A percentile compares a stretch with the other conserved stretches of the same genome.
Conservation (phyloP, 1,140 invertebrate genomes). For the Diplogasteroides magnus region DNA sequence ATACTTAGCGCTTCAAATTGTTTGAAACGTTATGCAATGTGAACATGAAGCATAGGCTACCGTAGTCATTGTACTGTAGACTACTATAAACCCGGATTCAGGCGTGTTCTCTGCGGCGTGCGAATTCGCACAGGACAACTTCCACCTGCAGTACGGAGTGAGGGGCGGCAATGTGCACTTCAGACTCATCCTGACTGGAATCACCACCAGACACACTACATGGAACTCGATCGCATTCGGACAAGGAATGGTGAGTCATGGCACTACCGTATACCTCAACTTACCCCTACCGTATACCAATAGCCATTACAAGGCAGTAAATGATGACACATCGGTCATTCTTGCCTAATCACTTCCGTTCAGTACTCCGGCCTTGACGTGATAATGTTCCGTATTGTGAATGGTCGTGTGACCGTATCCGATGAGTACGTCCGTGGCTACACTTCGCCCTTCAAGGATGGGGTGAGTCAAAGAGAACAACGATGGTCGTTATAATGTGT, state of each 20-base stretch:
- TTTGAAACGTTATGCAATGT: too few species aligned
- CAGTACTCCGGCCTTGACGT: conserved; percentile 25
- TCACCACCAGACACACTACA: conserved; percentile 9
- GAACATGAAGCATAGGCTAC: too few species aligned
- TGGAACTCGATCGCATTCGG: conserved; percentile 27
- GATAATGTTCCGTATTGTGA: conserved; percentile 21
- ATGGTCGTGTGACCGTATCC: conserved; percentile 21
- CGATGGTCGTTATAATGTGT: neutral
- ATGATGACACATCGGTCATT: too few species aligned
- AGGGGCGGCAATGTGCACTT: conserved; percentile 21
- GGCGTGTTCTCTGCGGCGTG: conserved; percentile 4
- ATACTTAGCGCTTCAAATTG: too few species aligned
- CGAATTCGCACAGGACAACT: conserved; percentile 15
- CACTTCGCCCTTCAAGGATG: conserved; percentile 16
- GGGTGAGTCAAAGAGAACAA: conserved; percentile 2
- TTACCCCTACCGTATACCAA: neutral
- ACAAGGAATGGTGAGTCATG: conserved; percentile 15
- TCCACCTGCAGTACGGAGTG: conserved; percentile 21
- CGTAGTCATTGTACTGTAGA: too few species aligned
- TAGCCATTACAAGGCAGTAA: too few species aligned
- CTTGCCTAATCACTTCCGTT: too few species aligned
- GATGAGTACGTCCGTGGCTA: conserved; percentile 27
- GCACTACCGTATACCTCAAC: neutral
- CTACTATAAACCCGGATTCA: too few species aligned
- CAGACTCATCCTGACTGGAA: conserved; percentile 20